phyloP scores from a whole-genome alignment of 2,888 invertebrate genomes.

The Dolichopus griseipennis region DNA sequence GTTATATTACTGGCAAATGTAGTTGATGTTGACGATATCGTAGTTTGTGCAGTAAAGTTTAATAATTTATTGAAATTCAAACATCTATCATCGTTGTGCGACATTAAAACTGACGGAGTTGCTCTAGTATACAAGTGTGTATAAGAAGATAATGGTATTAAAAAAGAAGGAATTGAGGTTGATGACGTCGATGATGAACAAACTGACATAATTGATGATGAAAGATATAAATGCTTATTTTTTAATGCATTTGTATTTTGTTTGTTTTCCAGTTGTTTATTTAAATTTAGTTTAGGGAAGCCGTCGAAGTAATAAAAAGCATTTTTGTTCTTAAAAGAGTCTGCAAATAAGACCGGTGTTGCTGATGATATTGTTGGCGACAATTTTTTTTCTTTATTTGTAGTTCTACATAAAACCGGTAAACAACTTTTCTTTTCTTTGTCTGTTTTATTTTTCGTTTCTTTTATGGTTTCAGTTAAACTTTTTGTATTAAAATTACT shows the following conservation, averaged over 20 bases:
- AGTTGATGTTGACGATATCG: background rate
- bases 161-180: background rate
- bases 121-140: background rate
- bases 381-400: conserved; percentile 21
- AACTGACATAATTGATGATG: background rate
- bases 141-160: background rate
- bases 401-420: conserved; percentile 14
- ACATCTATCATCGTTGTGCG: conserved; percentile 16
- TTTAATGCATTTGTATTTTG: conserved; percentile 17
- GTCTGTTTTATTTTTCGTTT: background rate
- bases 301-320: conserved; percentile 15
- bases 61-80: background rate
- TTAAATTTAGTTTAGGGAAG: conserved; percentile 19
- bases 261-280: conserved; percentile 27
- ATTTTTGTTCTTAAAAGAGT: background rate
- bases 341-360: conserved; percentile 10
- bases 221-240: conserved; percentile 11
- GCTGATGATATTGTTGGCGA: conserved; percentile 15
- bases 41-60: conserved; percentile 7
- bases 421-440: conserved; percentile 1
- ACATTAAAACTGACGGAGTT: background rate
- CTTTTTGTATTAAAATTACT: background rate
- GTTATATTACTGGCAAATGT: conserved; percentile 4
- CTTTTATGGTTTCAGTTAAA: conserved; percentile 11
- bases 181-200: background rate